Evolutionary conservation across 2,888 invertebrate species (phyloP).

Genomic region (Hofmannophila pseudospretella): DNA sequence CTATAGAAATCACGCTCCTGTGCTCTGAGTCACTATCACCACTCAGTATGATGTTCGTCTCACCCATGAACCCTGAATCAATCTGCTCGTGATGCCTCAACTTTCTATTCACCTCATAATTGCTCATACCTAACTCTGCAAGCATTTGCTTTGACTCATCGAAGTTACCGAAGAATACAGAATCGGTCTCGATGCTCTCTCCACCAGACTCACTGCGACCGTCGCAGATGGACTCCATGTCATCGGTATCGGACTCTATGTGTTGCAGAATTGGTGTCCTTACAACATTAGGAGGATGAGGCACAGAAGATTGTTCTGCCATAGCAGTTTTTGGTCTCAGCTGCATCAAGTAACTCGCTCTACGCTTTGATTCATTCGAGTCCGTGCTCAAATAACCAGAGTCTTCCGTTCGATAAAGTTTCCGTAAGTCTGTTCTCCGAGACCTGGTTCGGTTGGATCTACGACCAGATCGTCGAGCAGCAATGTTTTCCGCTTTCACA

Average conservation of each 20-base stretch:
- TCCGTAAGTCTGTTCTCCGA: conserved; percentile 57
- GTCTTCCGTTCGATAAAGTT: conserved; percentile 78
- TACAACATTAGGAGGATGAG: conserved; percentile 29
- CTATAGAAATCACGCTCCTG: conserved; percentile 68
- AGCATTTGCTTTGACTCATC: conserved; percentile 65
- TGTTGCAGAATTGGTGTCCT: conserved; percentile 41
- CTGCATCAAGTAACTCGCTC: conserved; percentile 67
- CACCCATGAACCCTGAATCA: conserved; percentile 67
- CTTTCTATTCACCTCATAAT: conserved; percentile 42
- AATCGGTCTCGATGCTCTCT: conserved; percentile 91
- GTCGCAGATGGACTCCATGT: conserved; percentile 86
- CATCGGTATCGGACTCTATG: conserved; percentile 81
- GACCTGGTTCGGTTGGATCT: conserved; percentile 61
- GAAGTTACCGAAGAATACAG: conserved; percentile 89
- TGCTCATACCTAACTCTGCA: conserved; percentile 50
- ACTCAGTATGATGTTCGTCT: conserved; percentile 67
- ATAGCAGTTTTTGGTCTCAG: conserved; percentile 47
- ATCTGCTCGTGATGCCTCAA: conserved; percentile 53
- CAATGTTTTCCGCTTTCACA: conserved; percentile 49
- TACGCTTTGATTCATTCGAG: conserved; percentile 80
- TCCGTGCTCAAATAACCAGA: conserved; percentile 93
- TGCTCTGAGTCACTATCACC: conserved; percentile 72
- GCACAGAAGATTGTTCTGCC: conserved; percentile 34
- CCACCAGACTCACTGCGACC: conserved; percentile 92
- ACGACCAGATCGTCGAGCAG: conserved; percentile 57